Evolutionary conservation across 2,113 vertebrate species (phyloP).

Genomic region (Melanotaenia duboulayi): DNA sequence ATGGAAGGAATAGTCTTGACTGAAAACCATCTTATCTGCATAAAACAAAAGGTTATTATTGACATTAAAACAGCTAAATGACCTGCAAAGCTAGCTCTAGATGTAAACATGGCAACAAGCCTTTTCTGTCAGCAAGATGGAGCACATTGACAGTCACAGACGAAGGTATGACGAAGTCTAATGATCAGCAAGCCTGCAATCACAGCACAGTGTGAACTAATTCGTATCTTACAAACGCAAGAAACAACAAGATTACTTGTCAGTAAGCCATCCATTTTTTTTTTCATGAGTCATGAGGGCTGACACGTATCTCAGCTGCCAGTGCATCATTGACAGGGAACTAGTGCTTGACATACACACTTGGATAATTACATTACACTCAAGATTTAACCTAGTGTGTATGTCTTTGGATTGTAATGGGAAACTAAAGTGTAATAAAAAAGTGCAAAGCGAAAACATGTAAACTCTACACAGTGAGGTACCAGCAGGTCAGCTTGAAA

Average conservation of each 20-base stretch:
- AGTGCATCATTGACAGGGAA: not conserved
- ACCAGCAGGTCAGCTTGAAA: not conserved
- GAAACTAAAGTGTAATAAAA: no score
- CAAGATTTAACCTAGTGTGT: no score
- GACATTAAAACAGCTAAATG: no score
- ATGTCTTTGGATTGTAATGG: no score
- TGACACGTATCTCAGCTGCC: not conserved
- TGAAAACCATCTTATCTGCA: no score
- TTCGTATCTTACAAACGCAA: not conserved
- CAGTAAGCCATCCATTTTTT: not conserved
- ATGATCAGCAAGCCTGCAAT: not conserved
- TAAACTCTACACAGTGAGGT: not conserved
- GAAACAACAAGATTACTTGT: not conserved
- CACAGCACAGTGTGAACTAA: not conserved
- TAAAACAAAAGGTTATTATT: no score
- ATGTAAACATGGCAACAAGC: no score
- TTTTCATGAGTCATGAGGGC: not conserved
- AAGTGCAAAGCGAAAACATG: not conserved
- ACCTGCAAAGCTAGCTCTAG: no score
- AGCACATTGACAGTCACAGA: no score
- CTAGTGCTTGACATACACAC: not conserved
- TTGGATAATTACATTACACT: no score
- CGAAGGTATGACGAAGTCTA: not conserved
- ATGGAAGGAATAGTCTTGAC: not conserved
- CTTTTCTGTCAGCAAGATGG: no score